These are phyloP conservation scores for Ameiurus melas DNA, from an alignment of 2,113 vertebrate species.

Conservation along the genomic window DNA sequence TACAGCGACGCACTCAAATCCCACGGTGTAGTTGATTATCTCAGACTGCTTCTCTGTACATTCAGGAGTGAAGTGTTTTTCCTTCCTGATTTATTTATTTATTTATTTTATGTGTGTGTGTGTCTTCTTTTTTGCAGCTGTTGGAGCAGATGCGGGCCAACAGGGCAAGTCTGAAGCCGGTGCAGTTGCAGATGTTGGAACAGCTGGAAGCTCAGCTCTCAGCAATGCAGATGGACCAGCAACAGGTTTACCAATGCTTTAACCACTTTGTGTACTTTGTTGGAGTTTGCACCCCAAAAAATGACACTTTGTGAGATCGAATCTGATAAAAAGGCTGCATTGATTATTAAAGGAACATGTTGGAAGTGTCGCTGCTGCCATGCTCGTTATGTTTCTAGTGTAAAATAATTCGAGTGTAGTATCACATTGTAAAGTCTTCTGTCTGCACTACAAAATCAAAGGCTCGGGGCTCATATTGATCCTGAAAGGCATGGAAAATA, in stretches of 20 bases:
- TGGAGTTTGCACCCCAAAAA: neutral
- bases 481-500: neutral
- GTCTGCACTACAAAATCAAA: no score
- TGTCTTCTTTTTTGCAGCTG: conserved; percentile 70
- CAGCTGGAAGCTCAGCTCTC: conserved; percentile 95
- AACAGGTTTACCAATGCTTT: conserved; percentile 58
- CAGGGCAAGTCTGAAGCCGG: conserved; percentile 87
- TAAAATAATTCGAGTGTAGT: neutral
- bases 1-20: neutral
- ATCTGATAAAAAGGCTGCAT: neutral
- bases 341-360: neutral
- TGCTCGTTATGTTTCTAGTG: neutral
- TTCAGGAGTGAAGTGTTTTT: neutral
- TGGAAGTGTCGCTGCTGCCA: neutral
- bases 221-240: conserved; percentile 91
- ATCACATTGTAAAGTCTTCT: no score
- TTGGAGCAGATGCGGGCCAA: conserved; percentile 93
- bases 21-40: neutral
- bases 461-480: no score
- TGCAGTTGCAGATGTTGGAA: conserved; percentile 91
- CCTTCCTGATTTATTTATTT: neutral
- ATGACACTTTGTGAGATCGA: neutral
- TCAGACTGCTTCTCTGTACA: neutral
- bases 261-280: neutral
- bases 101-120: neutral